These are phyloP conservation scores for Vandiemenella viatica DNA, from an alignment of 2,888 invertebrate genomes.

Conservation along the genomic window DNA sequence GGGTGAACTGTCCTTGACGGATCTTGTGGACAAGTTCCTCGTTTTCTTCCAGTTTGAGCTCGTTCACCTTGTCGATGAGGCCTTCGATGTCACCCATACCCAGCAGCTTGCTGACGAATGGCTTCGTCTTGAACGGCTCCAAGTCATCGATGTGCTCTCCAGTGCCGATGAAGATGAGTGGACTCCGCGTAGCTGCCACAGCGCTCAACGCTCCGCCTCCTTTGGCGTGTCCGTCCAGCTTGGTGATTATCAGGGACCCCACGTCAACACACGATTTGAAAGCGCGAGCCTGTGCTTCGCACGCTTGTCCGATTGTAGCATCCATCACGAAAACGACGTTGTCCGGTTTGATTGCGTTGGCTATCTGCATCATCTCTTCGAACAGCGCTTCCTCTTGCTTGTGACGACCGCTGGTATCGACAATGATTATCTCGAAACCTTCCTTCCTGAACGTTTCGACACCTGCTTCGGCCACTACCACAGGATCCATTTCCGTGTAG, in stretches of 20 bases:
- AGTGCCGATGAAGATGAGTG: conserved; percentile 97
- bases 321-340: conserved; percentile 99
- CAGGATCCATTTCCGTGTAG: conserved; percentile 98
- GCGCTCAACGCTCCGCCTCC: conserved; percentile 98
- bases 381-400: conserved; percentile 98
- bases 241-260: conserved; percentile 97
- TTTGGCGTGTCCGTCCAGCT: conserved; percentile 97
- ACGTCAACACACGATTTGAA: conserved; percentile 85
- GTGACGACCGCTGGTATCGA: conserved; percentile 97
- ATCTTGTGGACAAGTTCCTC: conserved; percentile 96
- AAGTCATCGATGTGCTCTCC: conserved; percentile 99
- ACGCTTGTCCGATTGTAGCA: conserved; percentile 97
- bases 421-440: conserved; percentile 97
- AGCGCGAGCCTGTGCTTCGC: conserved; percentile 88
- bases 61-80: conserved; percentile 91
- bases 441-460: conserved; percentile 98
- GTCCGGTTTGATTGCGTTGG: conserved; percentile 92
- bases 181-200: conserved; percentile 95
- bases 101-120: conserved; percentile 93
- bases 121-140: conserved; percentile 96
- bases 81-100: conserved; percentile 99
- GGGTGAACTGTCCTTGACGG: conserved; percentile 96
- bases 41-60: conserved; percentile 89
- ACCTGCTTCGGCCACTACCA: conserved; percentile 96
- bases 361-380: conserved; percentile 99